A percentile compares a stretch with the other conserved stretches of the same genome.
These are phyloP conservation scores for Calypte anna DNA, from an alignment of 2,113 vertebrate species.

Conservation along the genomic window DNA sequence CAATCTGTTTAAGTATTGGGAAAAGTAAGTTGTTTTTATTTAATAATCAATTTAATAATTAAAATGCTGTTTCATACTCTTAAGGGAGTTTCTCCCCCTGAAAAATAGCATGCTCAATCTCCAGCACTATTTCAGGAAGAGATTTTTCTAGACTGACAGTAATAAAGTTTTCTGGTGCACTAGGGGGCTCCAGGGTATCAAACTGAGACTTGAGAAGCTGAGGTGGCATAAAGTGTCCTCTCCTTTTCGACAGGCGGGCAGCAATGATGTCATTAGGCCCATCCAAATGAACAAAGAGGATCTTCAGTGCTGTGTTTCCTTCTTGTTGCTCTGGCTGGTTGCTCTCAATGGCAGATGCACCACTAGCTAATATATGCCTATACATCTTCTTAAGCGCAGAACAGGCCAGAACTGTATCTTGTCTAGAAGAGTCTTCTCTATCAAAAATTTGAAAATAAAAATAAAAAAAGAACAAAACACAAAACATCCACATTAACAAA, in stretches of 20 bases:
- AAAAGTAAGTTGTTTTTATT: neutral
- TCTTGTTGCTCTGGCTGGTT: neutral
- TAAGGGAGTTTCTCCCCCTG: neutral
- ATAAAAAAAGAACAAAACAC: neutral
- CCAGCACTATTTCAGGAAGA: slow-evolving; percentile 74
- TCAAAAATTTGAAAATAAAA: neutral
- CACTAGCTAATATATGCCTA: slow-evolving; percentile 78
- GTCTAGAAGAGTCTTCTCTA: slow-evolving; percentile 76
- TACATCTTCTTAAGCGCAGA: slow-evolving; percentile 89
- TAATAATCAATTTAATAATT: neutral
- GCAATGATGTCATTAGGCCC: slow-evolving; percentile 82
- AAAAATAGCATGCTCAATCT: slow-evolving; percentile 71
- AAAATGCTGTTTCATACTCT: neutral
- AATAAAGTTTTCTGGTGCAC: slow-evolving; percentile 81
- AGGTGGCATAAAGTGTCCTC: slow-evolving; percentile 87
- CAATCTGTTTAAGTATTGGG: neutral
- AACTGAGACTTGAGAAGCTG: slow-evolving; percentile 87
- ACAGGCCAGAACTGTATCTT: slow-evolving; percentile 81
- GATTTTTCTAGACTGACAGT: slow-evolving; percentile 77
- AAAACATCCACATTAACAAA: neutral
- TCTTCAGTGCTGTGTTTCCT: slow-evolving; percentile 1
- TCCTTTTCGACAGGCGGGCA: slow-evolving; percentile 77
- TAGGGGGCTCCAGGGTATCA: slow-evolving; percentile 83
- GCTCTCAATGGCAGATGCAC: slow-evolving; percentile 42
- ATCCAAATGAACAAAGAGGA: slow-evolving; percentile 84